Conservation (phyloP, 92 coral and sea anemone genomes). For the Porites rus region DNA sequence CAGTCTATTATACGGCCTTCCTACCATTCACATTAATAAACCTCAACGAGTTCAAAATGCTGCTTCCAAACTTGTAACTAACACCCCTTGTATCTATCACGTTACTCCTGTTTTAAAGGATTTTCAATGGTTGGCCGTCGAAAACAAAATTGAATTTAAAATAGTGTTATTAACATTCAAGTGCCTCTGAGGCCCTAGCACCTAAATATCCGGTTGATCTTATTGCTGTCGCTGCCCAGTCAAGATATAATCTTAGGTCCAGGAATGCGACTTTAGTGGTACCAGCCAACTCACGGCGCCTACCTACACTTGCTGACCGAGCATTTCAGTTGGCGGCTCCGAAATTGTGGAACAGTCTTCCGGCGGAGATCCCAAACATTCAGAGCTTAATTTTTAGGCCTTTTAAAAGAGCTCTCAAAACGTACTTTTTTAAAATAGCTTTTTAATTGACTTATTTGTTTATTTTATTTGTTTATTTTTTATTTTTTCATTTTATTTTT, state of each 20-base stretch:
- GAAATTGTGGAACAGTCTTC: neutral
- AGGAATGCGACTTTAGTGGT: neutral
- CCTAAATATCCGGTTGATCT: slow-evolving; percentile 1
- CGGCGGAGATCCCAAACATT: too few relatives aligned
- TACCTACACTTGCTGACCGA: neutral
- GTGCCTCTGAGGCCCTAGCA: neutral
- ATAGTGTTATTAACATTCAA: too few relatives aligned
- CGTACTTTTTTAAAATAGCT: too few relatives aligned
- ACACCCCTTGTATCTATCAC: neutral
- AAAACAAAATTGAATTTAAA: neutral
- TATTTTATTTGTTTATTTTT: too few relatives aligned
- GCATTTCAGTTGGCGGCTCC: neutral
- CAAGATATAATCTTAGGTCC: neutral
- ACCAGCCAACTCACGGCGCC: slow-evolving; percentile 2
- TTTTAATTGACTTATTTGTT: too few relatives aligned
- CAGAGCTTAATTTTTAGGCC: too few relatives aligned
- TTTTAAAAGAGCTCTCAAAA: too few relatives aligned
- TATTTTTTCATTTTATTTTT: too few relatives aligned
- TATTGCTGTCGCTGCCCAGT: too few relatives aligned
- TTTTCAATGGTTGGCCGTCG: neutral
- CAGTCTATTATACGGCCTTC: too few relatives aligned
- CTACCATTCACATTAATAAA: too few relatives aligned
- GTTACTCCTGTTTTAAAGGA: neutral
- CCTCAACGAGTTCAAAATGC: too few relatives aligned
- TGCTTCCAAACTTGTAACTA: neutral